A percentile compares a stretch with the other conserved stretches of the same genome.
These are phyloP conservation scores for Xerus inauris DNA, from an alignment of 2,113 vertebrate species.

Conservation along the genomic window DNA sequence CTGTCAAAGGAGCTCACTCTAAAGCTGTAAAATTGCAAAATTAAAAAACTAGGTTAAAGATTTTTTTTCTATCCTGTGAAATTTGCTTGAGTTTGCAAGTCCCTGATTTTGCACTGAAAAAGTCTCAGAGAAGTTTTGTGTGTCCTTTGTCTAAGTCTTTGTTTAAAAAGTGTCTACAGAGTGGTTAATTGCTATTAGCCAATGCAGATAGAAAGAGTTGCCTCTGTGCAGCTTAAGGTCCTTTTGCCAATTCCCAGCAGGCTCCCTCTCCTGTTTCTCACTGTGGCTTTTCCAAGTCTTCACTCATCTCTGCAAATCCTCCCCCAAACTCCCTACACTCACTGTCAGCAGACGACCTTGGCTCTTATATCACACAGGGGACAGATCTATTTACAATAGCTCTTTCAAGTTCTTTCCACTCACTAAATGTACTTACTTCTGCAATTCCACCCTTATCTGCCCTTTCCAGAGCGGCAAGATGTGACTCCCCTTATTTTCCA, in stretches of 20 bases:
- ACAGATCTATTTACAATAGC: neutral
- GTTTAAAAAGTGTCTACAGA: neutral
- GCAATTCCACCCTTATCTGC: neutral
- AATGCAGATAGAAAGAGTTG: conserved; percentile 38
- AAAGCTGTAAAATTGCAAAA: conserved; percentile 33
- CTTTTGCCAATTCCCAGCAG: neutral
- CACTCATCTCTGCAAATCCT: neutral
- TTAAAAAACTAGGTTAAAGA: neutral
- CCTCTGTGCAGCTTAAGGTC: neutral
- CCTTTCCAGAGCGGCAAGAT: neutral
- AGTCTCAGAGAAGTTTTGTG: neutral
- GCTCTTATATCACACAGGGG: neutral
- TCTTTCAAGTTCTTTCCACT: neutral
- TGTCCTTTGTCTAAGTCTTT: conserved; percentile 1
- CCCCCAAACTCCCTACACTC: neutral
- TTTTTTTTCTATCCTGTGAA: conserved; percentile 1
- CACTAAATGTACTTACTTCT: neutral
- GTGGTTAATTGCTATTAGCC: neutral
- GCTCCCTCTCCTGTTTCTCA: neutral
- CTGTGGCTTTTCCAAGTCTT: neutral
- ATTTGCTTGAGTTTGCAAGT: conserved; percentile 18
- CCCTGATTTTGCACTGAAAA: neutral
- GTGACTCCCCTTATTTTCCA: neutral
- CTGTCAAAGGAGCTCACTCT: neutral
- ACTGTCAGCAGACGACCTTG: neutral